Percentiles rank a stretch among this genome's conserved stretches.
These are phyloP conservation scores for Eurytemora carolleeae DNA, from an alignment of 1,140 invertebrate genomes.

Conservation along the genomic window DNA sequence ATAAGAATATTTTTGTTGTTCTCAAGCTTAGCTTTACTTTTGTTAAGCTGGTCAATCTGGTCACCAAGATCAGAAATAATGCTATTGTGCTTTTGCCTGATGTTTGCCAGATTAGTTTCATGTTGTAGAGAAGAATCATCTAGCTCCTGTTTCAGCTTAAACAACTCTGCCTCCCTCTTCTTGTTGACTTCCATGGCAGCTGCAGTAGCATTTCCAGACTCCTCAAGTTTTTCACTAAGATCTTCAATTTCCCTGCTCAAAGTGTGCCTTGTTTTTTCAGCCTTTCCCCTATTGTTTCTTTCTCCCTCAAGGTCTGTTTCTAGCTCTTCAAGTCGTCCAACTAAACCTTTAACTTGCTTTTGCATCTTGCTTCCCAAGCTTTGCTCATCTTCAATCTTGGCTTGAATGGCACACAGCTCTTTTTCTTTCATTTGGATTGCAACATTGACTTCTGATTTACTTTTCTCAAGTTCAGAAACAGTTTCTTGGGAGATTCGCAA, in stretches of 20 bases:
- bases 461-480: constrained; percentile 42
- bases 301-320: constrained; percentile 39
- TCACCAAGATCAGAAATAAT: constrained; percentile 93
- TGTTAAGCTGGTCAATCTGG: constrained; percentile 98
- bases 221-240: constrained; percentile 22
- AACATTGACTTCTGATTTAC: constrained; percentile 36
- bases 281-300: constrained; percentile 33
- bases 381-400: constrained; percentile 40
- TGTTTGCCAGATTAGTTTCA: constrained; percentile 74
- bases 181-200: constrained; percentile 40
- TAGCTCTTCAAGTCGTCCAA: constrained; percentile 34
- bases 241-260: constrained; percentile 39
- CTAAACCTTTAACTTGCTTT: constrained; percentile 39
- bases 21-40: constrained; percentile 94
- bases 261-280: constrained; percentile 38
- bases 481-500: constrained; percentile 92
- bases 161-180: constrained; percentile 38
- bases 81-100: constrained; percentile 99
- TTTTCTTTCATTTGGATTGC: constrained; percentile 29
- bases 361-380: constrained; percentile 35
- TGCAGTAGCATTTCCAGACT: constrained; percentile 35
- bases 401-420: constrained; percentile 32
- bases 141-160: constrained; percentile 40
- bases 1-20: constrained; percentile 82
- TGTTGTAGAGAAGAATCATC: constrained; percentile 55